Evolutionary conservation across 1,140 invertebrate genomes (phyloP).

Genomic region (Bradynema listronoti): DNA sequence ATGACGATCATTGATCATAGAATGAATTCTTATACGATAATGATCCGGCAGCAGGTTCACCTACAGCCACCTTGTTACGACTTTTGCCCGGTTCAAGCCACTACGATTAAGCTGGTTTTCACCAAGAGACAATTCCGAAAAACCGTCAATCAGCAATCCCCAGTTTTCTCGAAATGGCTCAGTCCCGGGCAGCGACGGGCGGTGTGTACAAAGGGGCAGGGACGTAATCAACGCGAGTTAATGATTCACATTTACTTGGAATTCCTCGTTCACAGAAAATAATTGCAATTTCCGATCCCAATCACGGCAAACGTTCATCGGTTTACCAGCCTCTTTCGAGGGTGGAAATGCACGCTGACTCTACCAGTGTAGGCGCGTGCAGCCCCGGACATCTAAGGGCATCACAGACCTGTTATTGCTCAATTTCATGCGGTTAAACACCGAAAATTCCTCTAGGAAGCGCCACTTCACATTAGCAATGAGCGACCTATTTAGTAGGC

Average conservation of each 20-base stretch:
- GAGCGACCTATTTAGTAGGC: constrained; percentile 66
- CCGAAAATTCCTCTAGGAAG: constrained; percentile 67
- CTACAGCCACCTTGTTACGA: constrained; percentile 81
- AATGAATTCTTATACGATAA: too few relatives aligned
- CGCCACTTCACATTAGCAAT: constrained; percentile 58
- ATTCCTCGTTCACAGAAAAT: constrained; percentile 77
- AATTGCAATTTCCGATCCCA: constrained; percentile 76
- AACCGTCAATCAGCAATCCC: constrained; percentile 64
- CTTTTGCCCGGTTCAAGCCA: constrained; percentile 76
- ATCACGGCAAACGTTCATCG: constrained; percentile 71
- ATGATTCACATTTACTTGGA: constrained; percentile 78
- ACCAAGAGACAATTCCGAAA: constrained; percentile 60
- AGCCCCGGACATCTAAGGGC: constrained; percentile 62
- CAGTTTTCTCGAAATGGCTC: constrained; percentile 72
- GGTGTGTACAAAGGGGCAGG: constrained; percentile 81
- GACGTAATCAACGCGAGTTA: constrained; percentile 77
- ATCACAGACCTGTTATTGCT: constrained; percentile 79
- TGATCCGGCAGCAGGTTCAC: constrained; percentile 79
- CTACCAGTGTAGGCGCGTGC: constrained; percentile 71
- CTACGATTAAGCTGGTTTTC: constrained; percentile 69
- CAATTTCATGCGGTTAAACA: constrained; percentile 69
- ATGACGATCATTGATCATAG: too few relatives aligned
- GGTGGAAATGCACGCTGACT: constrained; percentile 66
- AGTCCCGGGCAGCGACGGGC: constrained; percentile 82
- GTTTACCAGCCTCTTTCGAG: constrained; percentile 70